A percentile compares a stretch with the other conserved stretches of the same genome.
Evolutionary conservation across 2,888 invertebrate species (phyloP).

Genomic region (Lysandra coridon): DNA sequence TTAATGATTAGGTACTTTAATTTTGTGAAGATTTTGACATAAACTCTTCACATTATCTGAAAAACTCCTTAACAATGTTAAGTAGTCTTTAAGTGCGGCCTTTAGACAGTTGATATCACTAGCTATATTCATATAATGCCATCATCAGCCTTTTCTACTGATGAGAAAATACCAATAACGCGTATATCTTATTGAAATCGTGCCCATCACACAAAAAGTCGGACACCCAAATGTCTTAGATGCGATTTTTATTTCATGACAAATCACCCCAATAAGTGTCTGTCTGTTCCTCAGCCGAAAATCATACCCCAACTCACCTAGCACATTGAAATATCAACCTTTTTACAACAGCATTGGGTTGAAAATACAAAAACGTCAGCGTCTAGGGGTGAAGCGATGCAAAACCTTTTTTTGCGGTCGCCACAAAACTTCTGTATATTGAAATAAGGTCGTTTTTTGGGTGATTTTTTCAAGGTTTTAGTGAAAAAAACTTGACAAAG

Average conservation of each 20-base stretch:
- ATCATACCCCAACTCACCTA: constrained; percentile 37
- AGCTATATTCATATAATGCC: too few species aligned
- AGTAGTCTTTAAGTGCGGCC: too few species aligned
- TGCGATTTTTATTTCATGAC: constrained; percentile 57
- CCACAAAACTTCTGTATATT: constrained; percentile 30
- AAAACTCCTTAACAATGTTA: too few species aligned
- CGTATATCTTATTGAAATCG: constrained; percentile 6
- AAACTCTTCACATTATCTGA: too few species aligned
- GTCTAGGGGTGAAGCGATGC: constrained; percentile 24
- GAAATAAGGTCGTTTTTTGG: constrained; percentile 38
- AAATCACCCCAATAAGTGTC: constrained; percentile 58
- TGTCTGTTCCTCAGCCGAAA: constrained; percentile 37
- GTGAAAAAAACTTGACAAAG: constrained; percentile 44
- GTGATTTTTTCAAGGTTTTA: constrained; percentile 30
- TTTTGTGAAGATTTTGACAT: too few species aligned
- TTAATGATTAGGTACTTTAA: too few species aligned
- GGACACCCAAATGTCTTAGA: constrained; percentile 50
- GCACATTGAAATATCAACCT: constrained; percentile 33
- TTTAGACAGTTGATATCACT: too few species aligned
- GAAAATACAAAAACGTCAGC: constrained; percentile 33
- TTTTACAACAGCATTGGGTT: constrained; percentile 30
- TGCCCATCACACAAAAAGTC: constrained; percentile 28
- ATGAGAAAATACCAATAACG: neutral
- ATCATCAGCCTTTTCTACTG: neutral
- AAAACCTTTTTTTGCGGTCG: constrained; percentile 24